These are phyloP conservation scores for Eufriesea mexicana DNA, from an alignment of 1,140 invertebrate species.

Conservation along the genomic window DNA sequence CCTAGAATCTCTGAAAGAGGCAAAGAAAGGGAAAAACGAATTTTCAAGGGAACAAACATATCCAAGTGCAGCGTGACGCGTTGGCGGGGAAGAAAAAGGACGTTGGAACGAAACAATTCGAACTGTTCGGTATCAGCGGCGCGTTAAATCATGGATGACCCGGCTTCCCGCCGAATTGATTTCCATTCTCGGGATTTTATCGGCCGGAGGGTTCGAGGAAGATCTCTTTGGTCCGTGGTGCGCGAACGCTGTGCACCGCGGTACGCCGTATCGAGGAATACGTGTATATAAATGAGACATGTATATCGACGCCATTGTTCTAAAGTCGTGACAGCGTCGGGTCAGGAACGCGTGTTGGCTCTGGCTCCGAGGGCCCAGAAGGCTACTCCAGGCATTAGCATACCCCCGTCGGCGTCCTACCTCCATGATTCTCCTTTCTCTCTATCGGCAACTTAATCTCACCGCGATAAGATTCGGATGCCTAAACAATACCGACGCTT, in stretches of 20 bases:
- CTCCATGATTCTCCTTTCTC: constrained; percentile 60
- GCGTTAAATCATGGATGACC: constrained; percentile 58
- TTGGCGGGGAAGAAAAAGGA: neutral
- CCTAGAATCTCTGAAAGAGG: too few relatives aligned
- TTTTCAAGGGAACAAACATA: neutral
- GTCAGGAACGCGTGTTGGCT: constrained; percentile 76
- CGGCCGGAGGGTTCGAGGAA: constrained; percentile 41
- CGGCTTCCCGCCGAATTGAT: constrained; percentile 61
- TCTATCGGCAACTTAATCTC: constrained; percentile 71
- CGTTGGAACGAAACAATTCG: constrained; percentile 45
- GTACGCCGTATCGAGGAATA: constrained; percentile 68
- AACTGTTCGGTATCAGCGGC: constrained; percentile 47
- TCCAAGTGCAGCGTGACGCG: neutral
- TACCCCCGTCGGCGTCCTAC: constrained; percentile 58
- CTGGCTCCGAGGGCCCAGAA: constrained; percentile 53
- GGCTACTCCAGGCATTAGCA: constrained; percentile 70
- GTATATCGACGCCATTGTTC: constrained; percentile 79
- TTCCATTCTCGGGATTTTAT: constrained; percentile 70
- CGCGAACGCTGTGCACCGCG: constrained; percentile 29
- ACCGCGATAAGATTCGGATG: constrained; percentile 59
- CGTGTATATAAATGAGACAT: constrained; percentile 79
- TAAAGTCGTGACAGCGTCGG: constrained; percentile 75
- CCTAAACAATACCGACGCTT: constrained; percentile 31
- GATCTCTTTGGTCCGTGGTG: constrained; percentile 28
- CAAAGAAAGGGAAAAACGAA: too few relatives aligned